A percentile compares a stretch with the other conserved stretches of the same genome.
Evolutionary conservation across 2,797 vertebrate species (phyloP).

Genomic region (Tokudaia tokunoshimensis): DNA sequence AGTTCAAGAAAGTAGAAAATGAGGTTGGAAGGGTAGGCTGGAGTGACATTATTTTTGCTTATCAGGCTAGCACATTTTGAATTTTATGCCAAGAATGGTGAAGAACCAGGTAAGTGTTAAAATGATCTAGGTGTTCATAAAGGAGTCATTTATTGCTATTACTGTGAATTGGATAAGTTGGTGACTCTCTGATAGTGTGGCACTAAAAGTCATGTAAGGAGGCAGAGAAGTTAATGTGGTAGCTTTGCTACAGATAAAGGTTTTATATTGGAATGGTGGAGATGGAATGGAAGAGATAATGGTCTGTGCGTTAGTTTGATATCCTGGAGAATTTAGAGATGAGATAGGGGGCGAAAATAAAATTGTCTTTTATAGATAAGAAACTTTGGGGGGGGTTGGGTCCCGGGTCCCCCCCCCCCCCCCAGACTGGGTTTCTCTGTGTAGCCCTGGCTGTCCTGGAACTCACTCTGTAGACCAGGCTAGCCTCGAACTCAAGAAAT

Average conservation of each 20-base stretch:
- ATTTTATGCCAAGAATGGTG: not conserved
- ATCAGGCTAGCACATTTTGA: conserved; percentile 5
- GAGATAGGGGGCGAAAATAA: not conserved
- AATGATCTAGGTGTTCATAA: conserved; percentile 9
- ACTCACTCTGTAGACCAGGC: too few species aligned
- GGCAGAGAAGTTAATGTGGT: not conserved
- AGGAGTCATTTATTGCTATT: conserved; percentile 9
- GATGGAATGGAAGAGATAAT: not conserved
- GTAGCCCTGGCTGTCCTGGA: too few species aligned
- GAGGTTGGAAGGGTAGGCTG: conserved; percentile 16
- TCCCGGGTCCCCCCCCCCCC: too few species aligned
- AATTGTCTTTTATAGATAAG: not conserved
- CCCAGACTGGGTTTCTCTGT: too few species aligned
- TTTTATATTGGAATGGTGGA: not conserved
- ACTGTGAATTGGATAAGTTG: not conserved
- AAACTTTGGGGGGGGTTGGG: not conserved
- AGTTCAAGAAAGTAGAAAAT: not conserved
- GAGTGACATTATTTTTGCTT: conserved; percentile 13
- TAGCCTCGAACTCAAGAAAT: too few species aligned
- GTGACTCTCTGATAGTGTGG: not conserved
- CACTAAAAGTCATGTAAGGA: not conserved
- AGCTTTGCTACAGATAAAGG: not conserved
- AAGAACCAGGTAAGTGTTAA: not conserved
- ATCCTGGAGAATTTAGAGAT: not conserved
- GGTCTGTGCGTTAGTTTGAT: not conserved